phyloP scores from a whole-genome alignment of 2,797 vertebrate species.

The Galagoides demidoff region DNA sequence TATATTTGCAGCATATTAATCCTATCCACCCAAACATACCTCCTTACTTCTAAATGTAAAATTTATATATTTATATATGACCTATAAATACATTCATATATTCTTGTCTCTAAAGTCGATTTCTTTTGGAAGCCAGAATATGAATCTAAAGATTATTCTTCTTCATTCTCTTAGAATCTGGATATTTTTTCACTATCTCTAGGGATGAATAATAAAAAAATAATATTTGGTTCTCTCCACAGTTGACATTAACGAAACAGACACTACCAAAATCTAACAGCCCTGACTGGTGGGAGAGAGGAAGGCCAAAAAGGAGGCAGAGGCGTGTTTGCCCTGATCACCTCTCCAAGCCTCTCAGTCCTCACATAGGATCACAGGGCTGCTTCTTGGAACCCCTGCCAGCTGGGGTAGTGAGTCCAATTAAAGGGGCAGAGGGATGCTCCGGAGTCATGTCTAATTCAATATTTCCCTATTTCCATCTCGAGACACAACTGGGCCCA shows the following conservation, averaged over 20 bases:
- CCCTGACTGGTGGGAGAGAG: background rate
- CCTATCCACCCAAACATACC: background rate
- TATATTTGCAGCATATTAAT: background rate
- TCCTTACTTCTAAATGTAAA: constrained; percentile 45
- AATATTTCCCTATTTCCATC: background rate
- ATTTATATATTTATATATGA: background rate
- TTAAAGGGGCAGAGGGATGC: background rate
- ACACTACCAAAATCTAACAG: background rate
- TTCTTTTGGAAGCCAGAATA: constrained; percentile 38
- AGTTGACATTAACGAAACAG: background rate
- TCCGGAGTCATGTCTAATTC: background rate
- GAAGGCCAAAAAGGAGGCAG: background rate
- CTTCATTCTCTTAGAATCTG: background rate
- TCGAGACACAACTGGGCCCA: background rate
- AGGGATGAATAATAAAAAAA: background rate
- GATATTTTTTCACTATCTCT: background rate
- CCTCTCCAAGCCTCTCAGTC: background rate
- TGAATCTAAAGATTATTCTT: constrained; percentile 39
- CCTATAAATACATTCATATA: constrained; percentile 1
- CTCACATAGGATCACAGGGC: background rate
- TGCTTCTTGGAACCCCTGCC: background rate
- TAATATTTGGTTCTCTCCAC: background rate
- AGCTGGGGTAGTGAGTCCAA: background rate
- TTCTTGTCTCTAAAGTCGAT: background rate
- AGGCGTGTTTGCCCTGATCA: background rate